phyloP scores from a whole-genome alignment of 2,113 vertebrate genomes.

The Engraulis encrasicolus region DNA sequence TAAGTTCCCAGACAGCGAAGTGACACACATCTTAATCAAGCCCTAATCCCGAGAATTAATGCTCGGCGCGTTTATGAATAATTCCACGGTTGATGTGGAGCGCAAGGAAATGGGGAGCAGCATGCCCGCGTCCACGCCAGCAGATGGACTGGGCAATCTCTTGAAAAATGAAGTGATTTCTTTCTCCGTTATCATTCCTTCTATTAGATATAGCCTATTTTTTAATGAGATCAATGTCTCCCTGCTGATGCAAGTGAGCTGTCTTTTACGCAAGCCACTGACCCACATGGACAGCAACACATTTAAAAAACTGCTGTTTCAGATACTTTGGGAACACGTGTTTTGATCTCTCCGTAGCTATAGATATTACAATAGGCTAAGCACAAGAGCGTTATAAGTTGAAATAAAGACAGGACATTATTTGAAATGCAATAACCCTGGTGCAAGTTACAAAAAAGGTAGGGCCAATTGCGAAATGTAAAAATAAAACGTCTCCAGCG shows the following conservation, averaged over 20 bases:
- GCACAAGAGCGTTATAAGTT: not conserved
- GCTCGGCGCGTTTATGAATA: conserved; percentile 90
- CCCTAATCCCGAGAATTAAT: conserved; percentile 96
- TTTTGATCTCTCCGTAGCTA: not conserved
- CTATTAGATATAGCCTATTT: conserved; percentile 56
- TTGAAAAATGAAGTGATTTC: conserved; percentile 65
- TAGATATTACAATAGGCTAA: not conserved
- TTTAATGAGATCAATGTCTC: conserved; percentile 61
- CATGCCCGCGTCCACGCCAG: conserved; percentile 66
- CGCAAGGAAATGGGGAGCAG: conserved; percentile 74
- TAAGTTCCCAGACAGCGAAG: conserved; percentile 95
- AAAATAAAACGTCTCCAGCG: not conserved
- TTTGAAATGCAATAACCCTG: no score
- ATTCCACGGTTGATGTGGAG: conserved; percentile 81
- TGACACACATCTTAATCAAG: conserved; percentile 98
- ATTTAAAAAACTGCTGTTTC: not conserved
- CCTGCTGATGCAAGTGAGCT: conserved; percentile 54
- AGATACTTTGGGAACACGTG: not conserved
- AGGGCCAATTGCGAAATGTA: not conserved
- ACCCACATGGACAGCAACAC: not conserved
- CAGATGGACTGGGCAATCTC: conserved; percentile 73
- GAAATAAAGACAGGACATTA: no score
- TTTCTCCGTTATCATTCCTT: conserved; percentile 57
- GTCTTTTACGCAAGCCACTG: conserved; percentile 45
- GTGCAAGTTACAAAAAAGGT: not conserved